Conservation (phyloP, 2,113 vertebrate species). For the Plestiodon gilberti region DNA sequence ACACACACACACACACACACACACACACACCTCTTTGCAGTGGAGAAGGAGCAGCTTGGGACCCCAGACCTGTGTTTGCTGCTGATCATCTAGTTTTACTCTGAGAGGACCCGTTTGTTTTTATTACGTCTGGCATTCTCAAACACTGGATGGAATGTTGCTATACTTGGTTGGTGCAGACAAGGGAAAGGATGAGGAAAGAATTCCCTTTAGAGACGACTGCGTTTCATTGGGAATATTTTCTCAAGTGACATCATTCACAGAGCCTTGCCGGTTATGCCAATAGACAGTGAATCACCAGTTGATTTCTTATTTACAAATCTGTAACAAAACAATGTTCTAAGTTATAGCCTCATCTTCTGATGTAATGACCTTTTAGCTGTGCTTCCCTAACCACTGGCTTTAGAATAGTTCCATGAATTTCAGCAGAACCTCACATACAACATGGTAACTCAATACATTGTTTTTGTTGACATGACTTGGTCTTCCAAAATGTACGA, state of each 20-base stretch:
- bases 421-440: not conserved
- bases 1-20: not conserved
- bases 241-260: conserved; percentile 6
- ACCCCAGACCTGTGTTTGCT: conserved; percentile 10
- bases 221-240: conserved; percentile 4
- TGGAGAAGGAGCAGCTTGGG: not conserved
- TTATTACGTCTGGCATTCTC: not conserved
- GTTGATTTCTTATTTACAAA: not conserved
- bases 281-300: not conserved
- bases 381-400: not conserved
- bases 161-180: conserved; percentile 21
- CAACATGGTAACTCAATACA: not conserved
- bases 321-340: not conserved
- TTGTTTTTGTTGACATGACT: not conserved
- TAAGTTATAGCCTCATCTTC: not conserved
- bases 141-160: conserved; percentile 10
- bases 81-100: conserved; percentile 16
- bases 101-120: not conserved
- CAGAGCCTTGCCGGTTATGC: not conserved
- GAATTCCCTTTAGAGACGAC: conserved; percentile 13
- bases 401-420: not conserved
- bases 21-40: not conserved
- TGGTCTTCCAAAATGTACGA: not conserved
- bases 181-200: not conserved
- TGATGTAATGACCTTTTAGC: not conserved